phyloP scores from a whole-genome alignment of 2,113 vertebrate species.

The Macquaria australasica region DNA sequence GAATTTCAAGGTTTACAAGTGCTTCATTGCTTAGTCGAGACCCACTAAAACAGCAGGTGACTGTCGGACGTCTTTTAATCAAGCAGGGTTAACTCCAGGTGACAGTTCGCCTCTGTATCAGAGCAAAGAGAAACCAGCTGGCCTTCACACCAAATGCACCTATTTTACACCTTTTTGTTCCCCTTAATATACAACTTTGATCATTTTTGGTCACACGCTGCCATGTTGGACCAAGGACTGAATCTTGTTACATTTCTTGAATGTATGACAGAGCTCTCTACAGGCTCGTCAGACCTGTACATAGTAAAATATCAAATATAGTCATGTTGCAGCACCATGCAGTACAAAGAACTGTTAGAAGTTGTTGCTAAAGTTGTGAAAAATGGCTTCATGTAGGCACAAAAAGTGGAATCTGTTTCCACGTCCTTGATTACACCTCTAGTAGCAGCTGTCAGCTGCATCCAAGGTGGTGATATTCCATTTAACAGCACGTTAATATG shows the following conservation, averaged over 20 bases:
- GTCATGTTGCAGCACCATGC: neutral
- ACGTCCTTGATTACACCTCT: neutral
- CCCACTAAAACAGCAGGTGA: conserved; percentile 15
- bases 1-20: conserved; percentile 8
- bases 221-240: neutral
- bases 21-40: conserved; percentile 30
- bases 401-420: neutral
- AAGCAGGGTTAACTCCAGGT: conserved; percentile 15
- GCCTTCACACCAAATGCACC: neutral
- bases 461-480: neutral
- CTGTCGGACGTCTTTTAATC: conserved; percentile 41
- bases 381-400: neutral
- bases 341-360: neutral
- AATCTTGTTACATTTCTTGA: neutral
- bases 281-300: neutral
- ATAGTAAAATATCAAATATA: neutral
- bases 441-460: neutral
- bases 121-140: neutral
- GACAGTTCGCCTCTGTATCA: neutral
- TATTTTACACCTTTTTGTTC: neutral
- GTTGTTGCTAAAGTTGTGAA: neutral
- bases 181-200: neutral
- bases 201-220: neutral
- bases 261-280: neutral
- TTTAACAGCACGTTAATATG: conserved; percentile 4